A percentile compares a stretch with the other conserved stretches of the same genome.
These are phyloP conservation scores for Sarcophaga bullata DNA, from an alignment of 1,140 invertebrate genomes.

Conservation along the genomic window DNA sequence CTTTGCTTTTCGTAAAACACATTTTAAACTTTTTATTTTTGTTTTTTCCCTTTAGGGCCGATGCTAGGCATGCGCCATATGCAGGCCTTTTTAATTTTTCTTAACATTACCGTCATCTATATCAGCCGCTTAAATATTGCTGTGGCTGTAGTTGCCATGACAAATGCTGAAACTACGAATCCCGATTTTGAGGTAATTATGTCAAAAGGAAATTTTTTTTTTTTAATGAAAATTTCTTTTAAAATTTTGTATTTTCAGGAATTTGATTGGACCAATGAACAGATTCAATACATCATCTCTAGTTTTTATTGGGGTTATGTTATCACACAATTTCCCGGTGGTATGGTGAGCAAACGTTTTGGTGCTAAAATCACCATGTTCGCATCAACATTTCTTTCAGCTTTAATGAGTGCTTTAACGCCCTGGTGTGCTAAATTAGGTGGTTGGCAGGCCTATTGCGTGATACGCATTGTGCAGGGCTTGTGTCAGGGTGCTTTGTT, in stretches of 20 bases:
- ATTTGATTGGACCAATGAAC: conserved; percentile 67
- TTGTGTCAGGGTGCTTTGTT: conserved; percentile 82
- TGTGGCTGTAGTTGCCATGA: conserved; percentile 62
- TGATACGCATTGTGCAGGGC: conserved; percentile 78
- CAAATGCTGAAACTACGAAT: conserved; percentile 55
- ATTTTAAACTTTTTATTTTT: conserved; percentile 46
- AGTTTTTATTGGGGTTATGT: conserved; percentile 76
- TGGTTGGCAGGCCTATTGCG: conserved; percentile 71
- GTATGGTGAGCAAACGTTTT: conserved; percentile 73
- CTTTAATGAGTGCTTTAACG: conserved; percentile 65
- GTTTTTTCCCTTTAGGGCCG: conserved; percentile 53
- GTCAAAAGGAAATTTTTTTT: background rate
- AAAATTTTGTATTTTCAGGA: conserved; percentile 72
- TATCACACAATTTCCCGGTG: conserved; percentile 73
- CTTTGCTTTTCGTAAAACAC: background rate
- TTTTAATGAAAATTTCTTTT: background rate
- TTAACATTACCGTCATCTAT: conserved; percentile 56
- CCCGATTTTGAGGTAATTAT: conserved; percentile 54
- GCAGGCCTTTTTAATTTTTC: conserved; percentile 56
- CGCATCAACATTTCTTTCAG: conserved; percentile 68
- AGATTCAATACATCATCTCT: conserved; percentile 70
- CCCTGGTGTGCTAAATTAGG: conserved; percentile 60
- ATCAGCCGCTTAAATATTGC: conserved; percentile 55
- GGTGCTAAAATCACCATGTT: conserved; percentile 74
- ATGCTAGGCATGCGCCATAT: conserved; percentile 56